Evolutionary conservation across 1,140 invertebrate species (phyloP).

Genomic region (Tetranychus cinnabarinus): DNA sequence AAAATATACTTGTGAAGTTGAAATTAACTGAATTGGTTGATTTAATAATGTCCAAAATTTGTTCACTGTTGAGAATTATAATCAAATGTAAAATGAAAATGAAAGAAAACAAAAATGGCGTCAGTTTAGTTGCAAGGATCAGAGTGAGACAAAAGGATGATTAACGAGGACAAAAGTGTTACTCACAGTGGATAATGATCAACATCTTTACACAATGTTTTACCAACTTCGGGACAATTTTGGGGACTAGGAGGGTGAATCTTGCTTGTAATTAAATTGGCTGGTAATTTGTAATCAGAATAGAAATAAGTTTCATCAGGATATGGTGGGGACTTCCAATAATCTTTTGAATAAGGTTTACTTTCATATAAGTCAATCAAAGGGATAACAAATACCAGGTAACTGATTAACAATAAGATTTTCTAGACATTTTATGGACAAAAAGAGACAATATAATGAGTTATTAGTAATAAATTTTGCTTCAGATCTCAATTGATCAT

Average conservation of each 20-base stretch:
- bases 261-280: neutral
- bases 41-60: neutral
- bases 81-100: too few species aligned
- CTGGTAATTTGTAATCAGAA: conserved; percentile 10
- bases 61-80: neutral
- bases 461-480: too few species aligned
- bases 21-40: conserved; percentile 5
- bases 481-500: too few species aligned
- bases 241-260: conserved; percentile 12
- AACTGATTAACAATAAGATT: too few species aligned
- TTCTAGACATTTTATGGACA: too few species aligned
- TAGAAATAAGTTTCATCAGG: conserved; percentile 11
- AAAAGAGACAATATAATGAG: too few species aligned
- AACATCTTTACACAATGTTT: conserved; percentile 13
- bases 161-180: too few species aligned
- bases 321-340: neutral
- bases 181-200: neutral
- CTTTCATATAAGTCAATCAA: neutral
- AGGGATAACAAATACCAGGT: too few species aligned
- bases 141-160: neutral
- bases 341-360: neutral
- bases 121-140: too few species aligned
- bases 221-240: conserved; percentile 15
- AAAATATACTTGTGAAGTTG: conserved; percentile 14
- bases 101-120: too few species aligned